A percentile compares a stretch with the other conserved stretches of the same genome.
phyloP scores from a whole-genome alignment of 2,797 vertebrate species.

The Poeciliopsis infans region DNA sequence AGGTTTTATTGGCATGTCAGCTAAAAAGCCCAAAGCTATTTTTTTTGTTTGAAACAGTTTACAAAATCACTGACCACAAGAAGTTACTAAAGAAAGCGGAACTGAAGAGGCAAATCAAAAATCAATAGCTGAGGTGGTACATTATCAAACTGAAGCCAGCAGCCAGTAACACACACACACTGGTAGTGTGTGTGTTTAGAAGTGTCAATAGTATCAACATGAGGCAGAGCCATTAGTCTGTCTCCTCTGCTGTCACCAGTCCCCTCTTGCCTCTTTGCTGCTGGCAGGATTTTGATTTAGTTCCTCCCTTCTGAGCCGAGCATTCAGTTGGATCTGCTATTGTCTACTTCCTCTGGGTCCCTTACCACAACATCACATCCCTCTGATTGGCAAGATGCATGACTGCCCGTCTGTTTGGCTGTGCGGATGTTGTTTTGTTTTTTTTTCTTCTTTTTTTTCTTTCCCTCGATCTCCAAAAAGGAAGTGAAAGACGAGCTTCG shows the following conservation, averaged over 20 bases:
- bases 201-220: conserved; percentile 63
- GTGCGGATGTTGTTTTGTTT: background rate
- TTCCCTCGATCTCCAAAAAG: conserved; percentile 28
- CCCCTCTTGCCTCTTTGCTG: conserved; percentile 40
- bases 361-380: conserved; percentile 59
- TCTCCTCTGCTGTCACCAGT: conserved; percentile 59
- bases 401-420: conserved; percentile 22
- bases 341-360: conserved; percentile 63
- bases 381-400: conserved; percentile 32
- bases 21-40: background rate
- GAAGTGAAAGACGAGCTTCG: conserved; percentile 48
- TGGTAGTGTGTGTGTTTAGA: conserved; percentile 43
- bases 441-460: background rate
- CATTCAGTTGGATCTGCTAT: conserved; percentile 60
- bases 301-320: conserved; percentile 51
- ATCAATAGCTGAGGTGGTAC: conserved; percentile 24
- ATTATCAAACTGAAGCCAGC: conserved; percentile 37
- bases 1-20: background rate
- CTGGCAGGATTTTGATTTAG: conserved; percentile 57
- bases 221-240: conserved; percentile 61
- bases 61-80: conserved; percentile 13
- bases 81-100: conserved; percentile 1
- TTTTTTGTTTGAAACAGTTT: conserved; percentile 7
- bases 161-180: conserved; percentile 25
- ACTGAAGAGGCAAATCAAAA: conserved; percentile 22